phyloP scores from a whole-genome alignment of 37 sponge, comb jelly and placozoan genomes.

The Geodia barretti region DNA sequence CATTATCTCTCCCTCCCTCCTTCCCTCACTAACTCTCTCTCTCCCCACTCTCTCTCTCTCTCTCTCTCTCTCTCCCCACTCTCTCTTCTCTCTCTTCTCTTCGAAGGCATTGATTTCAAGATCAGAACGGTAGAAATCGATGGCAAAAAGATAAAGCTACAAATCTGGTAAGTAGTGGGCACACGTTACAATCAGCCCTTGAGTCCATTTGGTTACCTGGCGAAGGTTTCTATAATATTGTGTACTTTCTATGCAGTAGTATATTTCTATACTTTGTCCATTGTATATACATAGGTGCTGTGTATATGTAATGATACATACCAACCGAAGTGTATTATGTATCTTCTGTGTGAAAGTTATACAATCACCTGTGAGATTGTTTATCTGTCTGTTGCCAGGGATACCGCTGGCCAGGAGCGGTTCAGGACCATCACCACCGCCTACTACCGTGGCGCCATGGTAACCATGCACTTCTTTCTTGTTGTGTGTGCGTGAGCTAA shows the following conservation, averaged over 20 bases:
- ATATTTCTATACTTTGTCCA: neutral
- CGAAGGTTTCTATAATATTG: neutral
- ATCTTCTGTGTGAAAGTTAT: too few relatives aligned
- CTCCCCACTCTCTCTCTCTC: neutral
- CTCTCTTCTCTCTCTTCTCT: neutral
- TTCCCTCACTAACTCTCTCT: neutral
- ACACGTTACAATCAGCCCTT: neutral
- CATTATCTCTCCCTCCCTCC: neutral
- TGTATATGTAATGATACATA: too few relatives aligned
- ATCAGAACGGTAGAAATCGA: slow-evolving; percentile 78
- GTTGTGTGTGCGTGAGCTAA: too few relatives aligned
- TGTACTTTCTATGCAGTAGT: neutral
- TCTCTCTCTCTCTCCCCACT: neutral
- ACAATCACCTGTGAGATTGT: too few relatives aligned
- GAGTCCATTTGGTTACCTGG: neutral
- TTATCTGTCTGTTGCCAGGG: too few relatives aligned
- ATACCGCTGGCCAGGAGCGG: slow-evolving; percentile 51
- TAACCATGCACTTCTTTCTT: slow-evolving; percentile 4
- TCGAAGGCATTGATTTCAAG: slow-evolving; percentile 83
- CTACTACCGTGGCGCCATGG: slow-evolving; percentile 68
- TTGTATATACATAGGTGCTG: too few relatives aligned
- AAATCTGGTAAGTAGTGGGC: slow-evolving; percentile 80
- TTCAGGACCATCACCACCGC: slow-evolving; percentile 70
- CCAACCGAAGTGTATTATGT: too few relatives aligned
- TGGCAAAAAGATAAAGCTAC: slow-evolving; percentile 98